Base-by-base conservation (phyloP, 2,797 vertebrate genomes). In the Chaunax sp. region DNA sequence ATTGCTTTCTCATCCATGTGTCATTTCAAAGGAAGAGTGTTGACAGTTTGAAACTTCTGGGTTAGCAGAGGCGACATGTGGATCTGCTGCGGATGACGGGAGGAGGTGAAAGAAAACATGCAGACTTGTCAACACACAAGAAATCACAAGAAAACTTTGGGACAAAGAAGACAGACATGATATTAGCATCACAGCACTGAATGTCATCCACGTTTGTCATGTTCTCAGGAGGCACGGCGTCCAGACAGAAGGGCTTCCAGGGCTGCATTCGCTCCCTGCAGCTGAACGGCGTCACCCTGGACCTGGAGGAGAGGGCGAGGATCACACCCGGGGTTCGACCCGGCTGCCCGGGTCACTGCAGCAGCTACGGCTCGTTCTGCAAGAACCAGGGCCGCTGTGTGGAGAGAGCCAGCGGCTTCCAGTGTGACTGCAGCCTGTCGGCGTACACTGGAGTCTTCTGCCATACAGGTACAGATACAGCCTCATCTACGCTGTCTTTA, bases 331-430 rank as follows among this genome's bases (percentile, higher is more conserved):
- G 94, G 0, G 97, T 98, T 8, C 93, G 90, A 50, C 90, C 96
- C 0, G 95, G 97, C n/a, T 98, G 97, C 70, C 92, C 93, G 15
- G 97, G 97, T 47, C 97, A 98, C 76, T 98, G 97, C 84, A 95
- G 95, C 90, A 98, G 95, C 87, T 98, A 98, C 16, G 95, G 96
- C 37, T 92, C 85, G 22, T 79, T 98, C 53, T 98, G 97, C 77
- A 95, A 88, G 66, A 95, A 97, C 57, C 94, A 90, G 63, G 97
- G 96, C 51, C 92, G 81, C 67, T 98, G 97, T 53, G 88, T 83
- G 83, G 97, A 98, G 85, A 94, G 91, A 46, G 73, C 90, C 67
- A 94, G 44, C 25, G 95, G 96, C 56, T 97, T 98, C 90, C 91
- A 88, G n/a, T 98, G 97, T 37, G 95, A 98, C 89, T 98, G 97